Conservation (phyloP, 2,113 vertebrate species). For the Neoarius graeffei region DNA sequence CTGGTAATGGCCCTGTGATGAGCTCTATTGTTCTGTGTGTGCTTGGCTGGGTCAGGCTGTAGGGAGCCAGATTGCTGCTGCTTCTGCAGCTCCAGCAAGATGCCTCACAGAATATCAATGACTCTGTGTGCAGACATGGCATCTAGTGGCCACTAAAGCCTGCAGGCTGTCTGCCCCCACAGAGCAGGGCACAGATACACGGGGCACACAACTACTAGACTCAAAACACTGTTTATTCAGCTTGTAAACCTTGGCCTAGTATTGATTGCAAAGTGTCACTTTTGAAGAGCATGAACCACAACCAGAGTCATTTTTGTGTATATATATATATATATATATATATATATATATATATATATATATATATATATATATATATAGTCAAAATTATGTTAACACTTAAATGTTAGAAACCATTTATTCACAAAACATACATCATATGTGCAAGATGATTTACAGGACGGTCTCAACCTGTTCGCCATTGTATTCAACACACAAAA, state of each 20-base stretch:
- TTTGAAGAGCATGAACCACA: not conserved
- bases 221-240: not conserved
- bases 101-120: constrained; percentile 50
- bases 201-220: constrained; percentile 17
- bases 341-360: no score
- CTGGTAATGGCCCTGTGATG: constrained; percentile 50
- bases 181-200: constrained; percentile 16
- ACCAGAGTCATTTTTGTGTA: no score
- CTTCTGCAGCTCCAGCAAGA: constrained; percentile 39
- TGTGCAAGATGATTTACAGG: no score
- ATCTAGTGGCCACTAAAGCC: constrained; percentile 36
- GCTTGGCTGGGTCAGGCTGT: constrained; percentile 39
- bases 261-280: constrained; percentile 26
- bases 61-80: constrained; percentile 38
- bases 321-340: no score
- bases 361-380: no score
- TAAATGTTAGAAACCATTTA: no score
- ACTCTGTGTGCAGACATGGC: constrained; percentile 46
- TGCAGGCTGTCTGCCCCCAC: constrained; percentile 36
- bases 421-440: no score
- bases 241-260: constrained; percentile 14
- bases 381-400: no score
- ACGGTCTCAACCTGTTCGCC: no score
- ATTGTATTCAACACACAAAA: no score
- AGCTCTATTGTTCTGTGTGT: constrained; percentile 51